These are phyloP conservation scores for Drosophila triauraria DNA, from an alignment of 1,140 invertebrate genomes.

Conservation along the genomic window DNA sequence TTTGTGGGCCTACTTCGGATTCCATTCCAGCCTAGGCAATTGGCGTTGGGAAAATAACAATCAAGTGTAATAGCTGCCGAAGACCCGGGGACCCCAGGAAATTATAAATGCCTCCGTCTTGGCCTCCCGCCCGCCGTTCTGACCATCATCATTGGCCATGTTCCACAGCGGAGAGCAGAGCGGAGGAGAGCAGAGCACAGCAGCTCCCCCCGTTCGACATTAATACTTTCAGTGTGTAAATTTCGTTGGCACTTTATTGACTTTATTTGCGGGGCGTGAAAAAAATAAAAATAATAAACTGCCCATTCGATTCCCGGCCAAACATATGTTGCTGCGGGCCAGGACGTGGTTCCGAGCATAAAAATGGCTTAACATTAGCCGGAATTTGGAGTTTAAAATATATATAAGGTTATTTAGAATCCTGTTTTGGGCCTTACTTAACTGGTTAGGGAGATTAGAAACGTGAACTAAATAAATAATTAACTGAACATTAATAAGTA, in stretches of 20 bases:
- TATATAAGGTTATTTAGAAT: background rate
- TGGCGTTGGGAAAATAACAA: slow-evolving; percentile 68
- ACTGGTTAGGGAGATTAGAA: no score
- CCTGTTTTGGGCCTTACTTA: background rate
- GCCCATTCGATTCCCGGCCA: slow-evolving; percentile 25
- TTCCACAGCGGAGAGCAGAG: background rate
- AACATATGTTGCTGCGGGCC: slow-evolving; percentile 15
- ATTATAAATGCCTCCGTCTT: slow-evolving; percentile 64
- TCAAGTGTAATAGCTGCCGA: slow-evolving; percentile 71
- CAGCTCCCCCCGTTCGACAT: background rate
- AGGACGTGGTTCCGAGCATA: background rate
- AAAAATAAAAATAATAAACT: slow-evolving; percentile 59
- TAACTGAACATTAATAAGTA: no score
- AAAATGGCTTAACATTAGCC: slow-evolving; percentile 17
- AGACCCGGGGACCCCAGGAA: slow-evolving; percentile 49
- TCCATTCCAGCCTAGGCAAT: slow-evolving; percentile 48
- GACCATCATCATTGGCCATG: slow-evolving; percentile 13
- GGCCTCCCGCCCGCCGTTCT: background rate
- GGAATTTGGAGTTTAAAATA: slow-evolving; percentile 8
- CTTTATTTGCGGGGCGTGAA: slow-evolving; percentile 76
- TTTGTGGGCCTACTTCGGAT: slow-evolving; percentile 39
- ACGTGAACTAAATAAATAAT: no score
- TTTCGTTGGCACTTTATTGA: slow-evolving; percentile 68
- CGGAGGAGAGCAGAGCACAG: no score
- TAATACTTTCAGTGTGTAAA: slow-evolving; percentile 68